Evolutionary conservation across 2,888 invertebrate genomes (phyloP), one percentile per base, ranked within the genome.

Genomic region (Macaria notata): DNA sequence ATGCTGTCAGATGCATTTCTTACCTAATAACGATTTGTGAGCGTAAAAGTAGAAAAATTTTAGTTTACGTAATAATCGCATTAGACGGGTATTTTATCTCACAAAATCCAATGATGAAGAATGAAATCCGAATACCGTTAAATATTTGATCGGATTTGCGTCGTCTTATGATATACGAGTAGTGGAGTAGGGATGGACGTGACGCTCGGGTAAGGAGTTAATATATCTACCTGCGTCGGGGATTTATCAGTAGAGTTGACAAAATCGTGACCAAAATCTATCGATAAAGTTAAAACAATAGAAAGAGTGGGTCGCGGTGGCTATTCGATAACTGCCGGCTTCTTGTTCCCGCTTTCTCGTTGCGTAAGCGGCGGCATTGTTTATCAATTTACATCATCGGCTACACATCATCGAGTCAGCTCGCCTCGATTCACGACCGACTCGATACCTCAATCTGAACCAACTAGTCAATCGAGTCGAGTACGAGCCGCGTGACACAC

Each of bases 101-200:
- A 63, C 59, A 71, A 81, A 81, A 80, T 79, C 75, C 76, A 76
- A 48, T 45, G 75, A 71, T 69, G 72, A 73, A 71, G 72, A 69
- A 73, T 72, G 69, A 77, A 83, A 82, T 78, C 75, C 71, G 71
- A 71, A 83, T 78, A 81, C 85, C 87, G 84, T 89, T 86, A 84
- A 88, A 86, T 83, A 81, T 83, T 83, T 86, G 83, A 87, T 86
- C 83, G 87, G 90, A 86, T 90, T 88, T 86, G 77, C 75, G 90
- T 89, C 89, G 82, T 72, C 69, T 75, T 76, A 77, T 81, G 81
- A 86, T 84, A 79, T 75, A 85, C 82, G 75, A 75, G 74, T 68
- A 75, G 67, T 64, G 66, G 75, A 75, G 74, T 69, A 75, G 67
- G 65, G 66, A 68, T 59, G 57, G 62, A 70, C 60, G 66, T 70